phyloP scores from a whole-genome alignment of 1,140 invertebrate species.

The Platyscapa corneri region DNA sequence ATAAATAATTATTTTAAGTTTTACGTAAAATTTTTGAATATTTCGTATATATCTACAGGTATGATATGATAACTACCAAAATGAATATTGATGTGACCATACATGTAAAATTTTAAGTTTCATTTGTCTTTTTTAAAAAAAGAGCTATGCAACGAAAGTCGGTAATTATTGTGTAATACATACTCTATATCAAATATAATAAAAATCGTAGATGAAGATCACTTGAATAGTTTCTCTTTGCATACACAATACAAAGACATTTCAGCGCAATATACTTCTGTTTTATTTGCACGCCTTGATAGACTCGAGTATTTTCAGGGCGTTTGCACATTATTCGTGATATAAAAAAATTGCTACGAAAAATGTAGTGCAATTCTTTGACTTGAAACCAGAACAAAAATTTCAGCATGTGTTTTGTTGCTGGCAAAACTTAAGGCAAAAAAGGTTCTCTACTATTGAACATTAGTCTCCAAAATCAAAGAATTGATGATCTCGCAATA shows the following conservation, averaged over 20 bases:
- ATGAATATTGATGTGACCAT: too few species aligned
- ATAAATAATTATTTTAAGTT: too few species aligned
- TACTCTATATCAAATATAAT: not conserved
- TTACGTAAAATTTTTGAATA: too few species aligned
- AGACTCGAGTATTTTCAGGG: not conserved
- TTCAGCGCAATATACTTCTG: not conserved
- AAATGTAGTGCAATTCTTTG: not conserved
- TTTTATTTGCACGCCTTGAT: not conserved
- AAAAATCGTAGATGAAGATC: not conserved
- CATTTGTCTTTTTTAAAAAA: not conserved
- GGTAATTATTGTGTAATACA: not conserved
- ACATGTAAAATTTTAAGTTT: too few species aligned
- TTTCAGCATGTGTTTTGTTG: not conserved
- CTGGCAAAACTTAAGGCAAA: not conserved
- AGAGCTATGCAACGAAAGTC: not conserved
- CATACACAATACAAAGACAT: not conserved
- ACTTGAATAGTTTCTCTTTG: not conserved
- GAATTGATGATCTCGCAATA: not conserved
- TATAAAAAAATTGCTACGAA: not conserved
- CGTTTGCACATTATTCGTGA: not conserved
- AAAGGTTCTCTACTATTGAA: too few species aligned
- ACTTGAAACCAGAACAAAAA: not conserved
- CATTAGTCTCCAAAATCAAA: not conserved
- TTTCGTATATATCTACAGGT: too few species aligned
- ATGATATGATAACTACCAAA: not conserved